Evolutionary conservation across 2,888 invertebrate genomes (phyloP), one percentile per base, ranked within the genome.

Genomic region (Nymphalis urticae): DNA sequence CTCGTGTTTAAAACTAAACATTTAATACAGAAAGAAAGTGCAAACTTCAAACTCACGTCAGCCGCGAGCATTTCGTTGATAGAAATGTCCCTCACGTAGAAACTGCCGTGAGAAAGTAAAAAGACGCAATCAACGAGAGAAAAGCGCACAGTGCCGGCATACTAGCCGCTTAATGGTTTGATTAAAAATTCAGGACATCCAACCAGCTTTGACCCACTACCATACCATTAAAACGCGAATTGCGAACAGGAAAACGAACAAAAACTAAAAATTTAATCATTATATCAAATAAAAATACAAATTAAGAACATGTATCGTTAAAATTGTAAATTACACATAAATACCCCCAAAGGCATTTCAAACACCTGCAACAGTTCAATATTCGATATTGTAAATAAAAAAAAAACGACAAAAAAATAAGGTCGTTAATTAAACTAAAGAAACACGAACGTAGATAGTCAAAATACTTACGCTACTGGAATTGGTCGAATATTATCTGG

Each of bases 101-200:
- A 85, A 84, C 80, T 75, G 78, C 75, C 82, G 80, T 84, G 84
- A 85, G 86, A 88, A 87, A 85, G 86, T 91, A 86, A 85, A 90
- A 90, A 90, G 91, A 85, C 81, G 90, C 89, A 91, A 91, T 92
- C 87, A 87, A 76, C 82, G 84, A 86, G 84, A 86, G 87, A 90
- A 92, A 89, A 88, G 91, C 85, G 76, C 80, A 80, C 80, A 79
- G 76, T 81, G 78, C 78, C 75, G 77, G 81, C 77, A 79, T 72
- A 74, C 71, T 79, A 75, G 76, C 76, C 77, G 70, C 84, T 84
- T 91, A 88, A 92, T 90, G 80, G 86, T 83, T 81, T 86, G 81
- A 81, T 92, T 88, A 92, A 91, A 89, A 86, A 91, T 92, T 90
- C 91, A 92, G 90, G 89, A 88, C 84, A 82, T 77, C 76, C 66